Percentiles rank a stretch among this genome's conserved stretches.
phyloP scores from a whole-genome alignment of 1,140 invertebrate species.

The Drosophila simulans region DNA sequence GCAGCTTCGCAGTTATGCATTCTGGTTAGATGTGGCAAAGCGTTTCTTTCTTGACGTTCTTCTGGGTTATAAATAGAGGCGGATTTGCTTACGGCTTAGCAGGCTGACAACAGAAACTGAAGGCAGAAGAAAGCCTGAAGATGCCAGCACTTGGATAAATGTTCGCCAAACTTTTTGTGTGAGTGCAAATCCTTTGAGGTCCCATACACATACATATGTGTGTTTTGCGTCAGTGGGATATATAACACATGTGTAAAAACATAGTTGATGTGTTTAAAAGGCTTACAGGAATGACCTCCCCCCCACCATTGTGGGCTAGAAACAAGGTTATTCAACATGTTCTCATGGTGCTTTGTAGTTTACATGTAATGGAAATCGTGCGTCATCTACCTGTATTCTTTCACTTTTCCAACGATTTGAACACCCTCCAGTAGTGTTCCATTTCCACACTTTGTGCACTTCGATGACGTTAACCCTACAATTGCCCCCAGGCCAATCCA shows the following conservation, averaged over 20 bases:
- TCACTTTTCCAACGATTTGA: background rate
- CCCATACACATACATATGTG: background rate
- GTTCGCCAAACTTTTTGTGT: slow-evolving; percentile 13
- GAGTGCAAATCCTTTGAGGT: slow-evolving; percentile 29
- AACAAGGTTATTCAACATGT: no score
- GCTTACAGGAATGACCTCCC: background rate
- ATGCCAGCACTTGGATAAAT: slow-evolving; percentile 3
- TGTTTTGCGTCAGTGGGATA: slow-evolving; percentile 5
- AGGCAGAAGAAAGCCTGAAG: slow-evolving; percentile 2
- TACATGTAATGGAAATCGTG: background rate
- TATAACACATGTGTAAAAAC: background rate
- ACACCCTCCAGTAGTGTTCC: slow-evolving; percentile 19
- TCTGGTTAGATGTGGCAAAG: slow-evolving; percentile 22
- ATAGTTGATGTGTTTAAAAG: background rate
- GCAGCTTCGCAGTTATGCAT: slow-evolving; percentile 34
- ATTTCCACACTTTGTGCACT: slow-evolving; percentile 34
- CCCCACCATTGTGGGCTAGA: background rate
- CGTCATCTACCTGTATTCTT: background rate
- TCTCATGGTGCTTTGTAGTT: background rate
- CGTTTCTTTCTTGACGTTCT: slow-evolving; percentile 39
- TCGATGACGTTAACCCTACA: slow-evolving; percentile 29
- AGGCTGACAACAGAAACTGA: slow-evolving; percentile 9
- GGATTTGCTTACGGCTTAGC: slow-evolving; percentile 43
- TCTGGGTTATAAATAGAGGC: slow-evolving; percentile 34
- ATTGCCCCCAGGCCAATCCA: slow-evolving; percentile 13